Conservation (phyloP, 35 echinoderm and acorn worm species). For the Apostichopus parvimensis region DNA sequence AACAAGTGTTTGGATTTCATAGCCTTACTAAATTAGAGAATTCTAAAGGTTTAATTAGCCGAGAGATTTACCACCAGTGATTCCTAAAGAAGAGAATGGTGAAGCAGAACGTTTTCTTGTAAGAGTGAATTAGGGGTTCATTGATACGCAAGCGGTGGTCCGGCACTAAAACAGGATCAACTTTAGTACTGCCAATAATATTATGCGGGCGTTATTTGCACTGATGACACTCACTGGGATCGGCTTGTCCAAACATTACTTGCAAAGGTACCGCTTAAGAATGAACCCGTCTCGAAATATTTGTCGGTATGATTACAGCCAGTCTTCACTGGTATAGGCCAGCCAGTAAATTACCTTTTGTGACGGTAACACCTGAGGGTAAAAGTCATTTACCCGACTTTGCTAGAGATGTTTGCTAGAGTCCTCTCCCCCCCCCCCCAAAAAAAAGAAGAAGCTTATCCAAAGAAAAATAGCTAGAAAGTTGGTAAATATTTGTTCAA, state of each 20-base stretch:
- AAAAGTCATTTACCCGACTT: not conserved
- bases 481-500: not conserved
- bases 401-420: too few species aligned
- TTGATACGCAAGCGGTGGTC: too few species aligned
- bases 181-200: not conserved
- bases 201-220: not conserved
- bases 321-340: not conserved
- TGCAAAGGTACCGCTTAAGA: not conserved
- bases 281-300: not conserved
- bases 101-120: too few species aligned
- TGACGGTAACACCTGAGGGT: not conserved
- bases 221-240: not conserved
- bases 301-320: not conserved
- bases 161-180: too few species aligned
- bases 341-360: not conserved
- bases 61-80: too few species aligned
- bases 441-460: too few species aligned
- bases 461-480: not conserved
- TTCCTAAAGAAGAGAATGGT: too few species aligned
- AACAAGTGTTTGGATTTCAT: conserved; percentile 23
- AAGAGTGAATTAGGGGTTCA: too few species aligned
- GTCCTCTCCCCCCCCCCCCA: too few species aligned
- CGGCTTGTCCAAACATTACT: not conserved
- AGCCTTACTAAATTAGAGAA: conserved; percentile 30
- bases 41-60: not conserved